Evolutionary conservation across 2,113 vertebrate species (phyloP), one percentile per base, ranked within the genome.

Genomic region (Condylura cristata): DNA sequence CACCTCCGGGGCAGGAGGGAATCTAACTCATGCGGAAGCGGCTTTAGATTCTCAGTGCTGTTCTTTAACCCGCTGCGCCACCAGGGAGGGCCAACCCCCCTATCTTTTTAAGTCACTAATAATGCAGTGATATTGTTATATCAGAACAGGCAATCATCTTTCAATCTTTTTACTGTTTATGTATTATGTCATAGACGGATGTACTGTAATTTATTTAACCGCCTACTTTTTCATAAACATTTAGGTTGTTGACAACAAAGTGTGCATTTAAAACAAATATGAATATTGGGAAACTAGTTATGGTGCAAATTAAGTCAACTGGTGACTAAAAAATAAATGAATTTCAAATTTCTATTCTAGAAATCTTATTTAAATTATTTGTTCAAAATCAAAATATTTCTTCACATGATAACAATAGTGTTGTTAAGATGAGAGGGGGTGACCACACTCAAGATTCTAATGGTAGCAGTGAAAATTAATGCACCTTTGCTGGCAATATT

Each of bases 291-390:
- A 79, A 53, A 46, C 30, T 71, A 41, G 58, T 74, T 6, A 51
- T 48, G 13, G 37, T 44, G 20, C 9, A 92, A 81, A 65, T 53
- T 37, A 71, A 92, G 28, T 48, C n/a, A 89, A 3, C 58, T 83
- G 85, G 58, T 89, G 66, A 81, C 34, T 87, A 18, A 79, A 89
- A 89, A 51, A 85, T 53, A 5, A 86, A 79, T 68, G 10, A 3
- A 89, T 9, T 61, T 92, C 46, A 48, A 84, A 72, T 92, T 88
- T 76, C n/a, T 53, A 75, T 75, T 66, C 95, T 81, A 41, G 61
- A 92, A 90, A 70, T 0, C 0, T 78, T 63, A 11, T 58, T 92
- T 51, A 51, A 65, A 70, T 72, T 96, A 78, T 37, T 82, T 82
- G 44, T 51, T 91, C 75, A 85, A 94, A 94, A 48, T 48, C 13